phyloP scores from a whole-genome alignment of 2,113 vertebrate species.

The Antigone vipio region DNA sequence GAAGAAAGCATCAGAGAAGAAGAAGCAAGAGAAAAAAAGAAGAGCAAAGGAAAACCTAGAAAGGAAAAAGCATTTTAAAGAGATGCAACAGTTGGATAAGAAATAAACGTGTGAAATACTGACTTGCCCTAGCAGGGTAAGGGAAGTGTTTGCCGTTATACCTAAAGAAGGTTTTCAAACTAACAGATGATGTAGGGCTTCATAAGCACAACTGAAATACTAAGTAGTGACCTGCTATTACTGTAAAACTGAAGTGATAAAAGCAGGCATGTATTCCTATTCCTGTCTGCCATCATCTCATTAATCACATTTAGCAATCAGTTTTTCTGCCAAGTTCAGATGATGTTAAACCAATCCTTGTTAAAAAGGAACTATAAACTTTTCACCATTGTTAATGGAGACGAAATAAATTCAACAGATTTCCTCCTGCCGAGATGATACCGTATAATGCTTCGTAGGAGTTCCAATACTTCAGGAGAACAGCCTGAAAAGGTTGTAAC shows the following conservation, averaged over 20 bases:
- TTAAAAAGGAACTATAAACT: not conserved
- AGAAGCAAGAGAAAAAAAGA: slow-evolving; percentile 85
- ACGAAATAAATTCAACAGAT: not conserved
- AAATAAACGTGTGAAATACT: not conserved
- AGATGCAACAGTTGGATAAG: slow-evolving; percentile 58
- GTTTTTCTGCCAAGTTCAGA: not conserved
- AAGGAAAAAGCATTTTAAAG: slow-evolving; percentile 85
- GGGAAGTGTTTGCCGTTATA: not conserved
- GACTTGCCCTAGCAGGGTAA: not conserved
- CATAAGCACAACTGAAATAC: not conserved
- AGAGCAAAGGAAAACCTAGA: slow-evolving; percentile 85
- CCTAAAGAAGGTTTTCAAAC: not conserved
- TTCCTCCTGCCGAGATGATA: not conserved
- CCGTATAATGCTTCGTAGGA: not conserved
- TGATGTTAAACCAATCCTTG: not conserved
- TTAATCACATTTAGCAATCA: not conserved
- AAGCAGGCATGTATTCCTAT: not conserved
- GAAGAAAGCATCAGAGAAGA: slow-evolving; percentile 76
- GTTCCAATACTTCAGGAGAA: not conserved
- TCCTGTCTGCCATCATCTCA: not conserved
- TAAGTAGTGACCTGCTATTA: not conserved
- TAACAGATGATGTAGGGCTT: not conserved
- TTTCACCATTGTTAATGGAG: not conserved
- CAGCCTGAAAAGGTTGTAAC: not conserved
- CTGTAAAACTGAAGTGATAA: not conserved